phyloP scores from a whole-genome alignment of 1,140 invertebrate species.

The Sinella curviseta region DNA sequence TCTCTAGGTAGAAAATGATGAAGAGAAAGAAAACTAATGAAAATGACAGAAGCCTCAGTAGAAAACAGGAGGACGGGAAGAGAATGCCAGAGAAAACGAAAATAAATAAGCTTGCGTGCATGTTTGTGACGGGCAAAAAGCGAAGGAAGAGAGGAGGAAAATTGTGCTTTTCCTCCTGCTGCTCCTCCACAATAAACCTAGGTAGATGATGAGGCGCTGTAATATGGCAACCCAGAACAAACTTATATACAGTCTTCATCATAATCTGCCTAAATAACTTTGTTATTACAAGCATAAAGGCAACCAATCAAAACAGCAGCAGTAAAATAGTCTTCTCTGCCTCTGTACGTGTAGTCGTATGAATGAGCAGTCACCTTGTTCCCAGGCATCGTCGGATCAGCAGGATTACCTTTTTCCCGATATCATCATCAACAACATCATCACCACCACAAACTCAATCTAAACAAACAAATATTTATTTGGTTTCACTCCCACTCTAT shows the following conservation, averaged over 20 bases:
- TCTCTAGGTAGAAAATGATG: too few species aligned
- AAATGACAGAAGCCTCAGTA: background rate
- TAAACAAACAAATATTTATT: conserved; percentile 17
- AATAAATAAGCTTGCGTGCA: background rate
- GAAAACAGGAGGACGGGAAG: background rate
- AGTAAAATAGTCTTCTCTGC: too few species aligned
- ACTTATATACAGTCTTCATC: too few species aligned
- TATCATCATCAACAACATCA: background rate
- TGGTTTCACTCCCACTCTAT: background rate
- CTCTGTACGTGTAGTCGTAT: background rate
- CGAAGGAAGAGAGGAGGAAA: background rate
- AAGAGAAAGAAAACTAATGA: too few species aligned
- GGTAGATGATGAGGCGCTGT: too few species aligned
- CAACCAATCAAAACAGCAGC: too few species aligned
- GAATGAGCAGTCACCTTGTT: background rate
- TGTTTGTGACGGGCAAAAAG: background rate
- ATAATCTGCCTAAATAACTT: too few species aligned
- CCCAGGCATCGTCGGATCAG: background rate
- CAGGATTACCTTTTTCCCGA: background rate
- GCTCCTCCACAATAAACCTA: background rate
- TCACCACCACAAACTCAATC: conserved; percentile 2
- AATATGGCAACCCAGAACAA: too few species aligned
- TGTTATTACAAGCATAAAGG: too few species aligned
- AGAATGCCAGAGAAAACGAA: background rate
- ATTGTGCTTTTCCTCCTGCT: background rate